Evolutionary conservation across 2,888 invertebrate genomes (phyloP), one percentile per base, ranked within the genome.

Genomic region (Cancer borealis): DNA sequence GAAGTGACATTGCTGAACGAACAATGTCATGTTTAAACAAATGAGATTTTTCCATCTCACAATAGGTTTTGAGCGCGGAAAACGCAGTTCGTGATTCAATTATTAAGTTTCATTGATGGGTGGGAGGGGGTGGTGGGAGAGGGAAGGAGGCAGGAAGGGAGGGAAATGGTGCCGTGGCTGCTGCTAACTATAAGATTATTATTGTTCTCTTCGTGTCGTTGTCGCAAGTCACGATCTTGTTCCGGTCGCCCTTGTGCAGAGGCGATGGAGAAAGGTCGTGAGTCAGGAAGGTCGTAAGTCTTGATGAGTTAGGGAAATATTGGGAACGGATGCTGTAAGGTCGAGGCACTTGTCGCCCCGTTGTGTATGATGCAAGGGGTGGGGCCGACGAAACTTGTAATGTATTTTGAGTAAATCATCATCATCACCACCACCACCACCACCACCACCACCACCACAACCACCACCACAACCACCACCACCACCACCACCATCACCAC

Each of bases 191-290:
- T 39, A 39, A 21, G 66, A 66, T 66, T n/a, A 54, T 54, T 54
- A 66, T 66, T 66, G 66, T 66, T 66, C 66, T n/a, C 66, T 14
- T 54, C n/a, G 8, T 21, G 66, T 66, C 66, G 21, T 66, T 66
- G 66, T 66, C n/a, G 66, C 66, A n/a, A 66, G 66, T 66, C 66
- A 66, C 66, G 66, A 66, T n/a, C 66, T 66, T 66, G 66, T 66
- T 66, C 66, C 66, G 66, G 66, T 66, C n/a, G 66, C n/a, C n/a
- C n/a, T 66, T 66, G 66, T 66, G 66, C 66, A 66, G n/a, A 66
- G n/a, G 4, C 66, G 66, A 21, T 14, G 6, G 66, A 21, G 21
- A n/a, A 66, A 66, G n/a, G n/a, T 66, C 66, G 21, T n/a, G 66
- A 66, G 66, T 14, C 66, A 54, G 54, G 54, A 54, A 54, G 54